Percentiles rank a stretch among this genome's conserved stretches.
Evolutionary conservation across 2,113 vertebrate genomes (phyloP).

Genomic region (Zosterops hypoxanthus): DNA sequence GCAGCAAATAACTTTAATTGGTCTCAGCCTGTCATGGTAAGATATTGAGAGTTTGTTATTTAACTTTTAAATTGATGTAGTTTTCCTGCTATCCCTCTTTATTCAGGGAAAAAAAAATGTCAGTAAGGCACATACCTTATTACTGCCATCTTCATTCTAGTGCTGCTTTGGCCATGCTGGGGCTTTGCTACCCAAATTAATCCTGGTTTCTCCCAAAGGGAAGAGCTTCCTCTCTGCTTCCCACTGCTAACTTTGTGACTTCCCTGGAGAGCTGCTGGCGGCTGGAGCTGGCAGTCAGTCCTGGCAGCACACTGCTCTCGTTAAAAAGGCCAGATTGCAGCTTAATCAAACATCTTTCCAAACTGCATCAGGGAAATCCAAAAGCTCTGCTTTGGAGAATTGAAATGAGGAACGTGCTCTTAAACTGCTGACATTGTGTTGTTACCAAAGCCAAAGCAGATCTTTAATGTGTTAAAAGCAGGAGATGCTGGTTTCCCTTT

Average conservation of each 20-base stretch:
- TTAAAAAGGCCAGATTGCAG: constrained; percentile 32
- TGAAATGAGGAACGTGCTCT: constrained; percentile 15
- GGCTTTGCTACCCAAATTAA: background rate
- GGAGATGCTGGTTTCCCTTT: constrained; percentile 19
- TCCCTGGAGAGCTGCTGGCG: background rate
- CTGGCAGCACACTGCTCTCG: background rate
- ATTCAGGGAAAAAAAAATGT: background rate
- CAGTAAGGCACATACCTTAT: background rate
- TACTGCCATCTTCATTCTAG: background rate
- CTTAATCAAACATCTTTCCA: constrained; percentile 36
- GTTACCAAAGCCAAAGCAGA: background rate
- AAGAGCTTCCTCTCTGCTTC: background rate
- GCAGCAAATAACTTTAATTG: background rate
- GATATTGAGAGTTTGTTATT: background rate
- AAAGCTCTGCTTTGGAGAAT: constrained; percentile 37
- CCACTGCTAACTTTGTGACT: background rate
- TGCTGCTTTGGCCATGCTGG: background rate
- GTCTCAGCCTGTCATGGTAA: background rate
- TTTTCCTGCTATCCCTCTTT: background rate
- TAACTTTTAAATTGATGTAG: background rate
- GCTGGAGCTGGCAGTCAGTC: background rate
- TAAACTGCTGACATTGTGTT: constrained; percentile 3
- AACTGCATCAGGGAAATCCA: constrained; percentile 19
- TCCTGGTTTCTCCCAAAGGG: background rate
- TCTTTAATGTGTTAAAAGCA: background rate